Evolutionary conservation across 2,888 invertebrate species (phyloP).

Genomic region (Lepetodrilus schrolli): DNA sequence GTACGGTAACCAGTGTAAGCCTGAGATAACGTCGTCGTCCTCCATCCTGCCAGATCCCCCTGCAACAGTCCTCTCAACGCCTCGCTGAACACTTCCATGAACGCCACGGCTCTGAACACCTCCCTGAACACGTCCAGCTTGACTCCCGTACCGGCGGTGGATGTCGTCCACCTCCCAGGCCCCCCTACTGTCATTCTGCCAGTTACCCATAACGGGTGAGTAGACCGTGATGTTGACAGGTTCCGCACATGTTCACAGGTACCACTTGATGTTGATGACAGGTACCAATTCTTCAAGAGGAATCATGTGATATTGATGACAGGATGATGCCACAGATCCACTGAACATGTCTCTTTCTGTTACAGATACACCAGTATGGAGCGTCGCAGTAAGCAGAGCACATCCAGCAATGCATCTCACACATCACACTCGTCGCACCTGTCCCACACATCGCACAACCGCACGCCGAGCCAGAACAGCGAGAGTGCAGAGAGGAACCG

Average conservation of each 20-base stretch:
- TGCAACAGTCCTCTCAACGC: too few relatives aligned
- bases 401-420: slow-evolving; percentile 2
- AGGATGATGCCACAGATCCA: too few relatives aligned
- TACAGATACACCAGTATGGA: slow-evolving; percentile 18
- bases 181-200: not conserved
- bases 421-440: not conserved
- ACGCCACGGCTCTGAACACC: too few relatives aligned
- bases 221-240: too few relatives aligned
- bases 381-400: slow-evolving; percentile 21
- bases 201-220: slow-evolving; percentile 21
- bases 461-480: slow-evolving; percentile 32
- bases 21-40: too few relatives aligned
- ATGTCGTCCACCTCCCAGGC: not conserved
- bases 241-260: too few relatives aligned
- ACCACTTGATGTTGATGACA: too few relatives aligned
- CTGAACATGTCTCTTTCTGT: slow-evolving; percentile 25
- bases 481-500: slow-evolving; percentile 31
- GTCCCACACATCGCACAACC: slow-evolving; percentile 7
- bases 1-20: too few relatives aligned
- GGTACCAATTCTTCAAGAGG: not conserved
- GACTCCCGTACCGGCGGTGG: not conserved
- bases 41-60: too few relatives aligned
- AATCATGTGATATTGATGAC: too few relatives aligned
- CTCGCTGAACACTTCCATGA: too few relatives aligned
- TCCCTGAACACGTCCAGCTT: not conserved